phyloP scores from a whole-genome alignment of 2,888 invertebrate species.

The Teleiodes luculella region DNA sequence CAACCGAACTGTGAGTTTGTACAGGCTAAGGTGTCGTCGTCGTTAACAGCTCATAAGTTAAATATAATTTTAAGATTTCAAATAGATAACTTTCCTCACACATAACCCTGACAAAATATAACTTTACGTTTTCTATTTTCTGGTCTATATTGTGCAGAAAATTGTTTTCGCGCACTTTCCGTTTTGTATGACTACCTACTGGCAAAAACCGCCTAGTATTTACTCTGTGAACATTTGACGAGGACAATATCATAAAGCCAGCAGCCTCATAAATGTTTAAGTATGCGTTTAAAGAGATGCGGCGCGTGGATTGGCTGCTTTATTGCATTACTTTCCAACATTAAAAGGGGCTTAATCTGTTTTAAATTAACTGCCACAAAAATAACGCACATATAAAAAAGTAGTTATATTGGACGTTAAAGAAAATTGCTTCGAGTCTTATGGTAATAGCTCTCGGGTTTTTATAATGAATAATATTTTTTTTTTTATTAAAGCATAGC shows the following conservation, averaged over 20 bases:
- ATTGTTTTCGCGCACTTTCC: no score
- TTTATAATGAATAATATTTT: no score
- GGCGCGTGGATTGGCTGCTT: not conserved
- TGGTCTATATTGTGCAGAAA: no score
- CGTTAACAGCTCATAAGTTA: no score
- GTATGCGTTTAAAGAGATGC: not conserved
- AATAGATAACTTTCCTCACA: no score
- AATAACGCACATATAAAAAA: not conserved
- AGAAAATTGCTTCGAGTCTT: not conserved
- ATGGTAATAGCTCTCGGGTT: not conserved
- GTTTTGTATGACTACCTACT: no score
- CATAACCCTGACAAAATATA: no score
- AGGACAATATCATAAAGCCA: constrained; percentile 1
- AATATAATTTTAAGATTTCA: no score
- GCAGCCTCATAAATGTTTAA: not conserved
- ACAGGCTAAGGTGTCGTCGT: no score
- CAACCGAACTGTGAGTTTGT: no score
- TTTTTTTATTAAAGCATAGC: no score
- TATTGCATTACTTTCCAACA: not conserved
- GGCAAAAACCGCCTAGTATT: not conserved
- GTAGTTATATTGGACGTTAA: not conserved
- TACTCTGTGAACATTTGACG: not conserved
- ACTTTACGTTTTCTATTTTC: no score
- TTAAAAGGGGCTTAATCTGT: not conserved
- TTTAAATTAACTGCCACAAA: not conserved